Evolutionary conservation across 2,113 vertebrate species (phyloP), one percentile per base, ranked within the genome.

Genomic region (Vulpes ferrilata): DNA sequence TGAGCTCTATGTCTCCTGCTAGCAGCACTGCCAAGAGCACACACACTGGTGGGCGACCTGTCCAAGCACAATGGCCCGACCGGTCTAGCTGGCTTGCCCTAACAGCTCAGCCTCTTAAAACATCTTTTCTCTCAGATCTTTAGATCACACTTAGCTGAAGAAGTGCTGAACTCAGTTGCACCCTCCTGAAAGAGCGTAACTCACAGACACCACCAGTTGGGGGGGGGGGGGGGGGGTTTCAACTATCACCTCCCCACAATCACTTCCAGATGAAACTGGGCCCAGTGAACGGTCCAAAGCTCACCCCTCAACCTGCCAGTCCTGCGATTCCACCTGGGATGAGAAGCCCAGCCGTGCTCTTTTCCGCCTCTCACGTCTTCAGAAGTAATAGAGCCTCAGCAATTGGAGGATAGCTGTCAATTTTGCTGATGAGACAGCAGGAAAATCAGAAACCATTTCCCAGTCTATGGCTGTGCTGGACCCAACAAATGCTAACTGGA

Each of bases 381-480:
- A 97, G 30, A 84, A 90, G 80, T 59, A 96, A 96, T 97, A 96
- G 96, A 96, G 84, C 43, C 90, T 95, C 65, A 25, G 71, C 74
- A 74, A 53, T 5, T 69, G 78, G 96, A 86, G 97, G 80, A 78
- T 88, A 96, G 81, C 87, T 81, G 88, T 94, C 87, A 59, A 83
- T 92, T 97, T 87, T 97, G 90, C 92, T 98, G 96, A 97, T 64
- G 92, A 95, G 71, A 71, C 92, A 80, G 84, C 38, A 88, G 94
- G 93, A 92, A 96, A 96, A 90, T 92, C 51, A 97, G 94, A 95
- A 96, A 85, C 59, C 20, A 23, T 43, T 97, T 97, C 55, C 80
- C 19, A 69, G 20, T 23, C 91, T 65, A 16, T 85, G 25, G 35
- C 55, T 96, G 76, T 67, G 93, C 69, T 69, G 80, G 90, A 86